Evolutionary conservation across 2,113 vertebrate species (phyloP).

Genomic region (Grus americana): DNA sequence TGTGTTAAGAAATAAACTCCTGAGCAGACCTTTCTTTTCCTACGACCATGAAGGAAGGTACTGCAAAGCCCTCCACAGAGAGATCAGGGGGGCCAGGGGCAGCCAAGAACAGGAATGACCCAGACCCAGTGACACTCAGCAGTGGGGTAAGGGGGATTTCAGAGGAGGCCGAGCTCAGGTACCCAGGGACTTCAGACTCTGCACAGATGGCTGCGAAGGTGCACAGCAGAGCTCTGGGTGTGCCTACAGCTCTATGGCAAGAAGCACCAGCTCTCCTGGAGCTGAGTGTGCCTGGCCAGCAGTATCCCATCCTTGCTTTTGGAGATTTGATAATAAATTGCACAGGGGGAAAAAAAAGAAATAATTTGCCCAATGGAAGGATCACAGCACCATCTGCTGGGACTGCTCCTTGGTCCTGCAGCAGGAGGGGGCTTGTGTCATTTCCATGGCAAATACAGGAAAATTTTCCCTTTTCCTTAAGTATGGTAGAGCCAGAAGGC

Average conservation of each 20-base stretch:
- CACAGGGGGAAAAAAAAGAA: neutral
- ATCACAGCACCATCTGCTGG: slow-evolving; percentile 54
- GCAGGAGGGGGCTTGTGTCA: neutral
- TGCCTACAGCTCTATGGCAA: neutral
- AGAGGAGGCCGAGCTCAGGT: neutral
- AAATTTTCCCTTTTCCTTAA: neutral
- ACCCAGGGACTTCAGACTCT: neutral
- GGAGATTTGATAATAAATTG: neutral
- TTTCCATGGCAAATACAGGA: neutral
- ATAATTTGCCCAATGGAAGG: neutral
- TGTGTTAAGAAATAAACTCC: neutral
- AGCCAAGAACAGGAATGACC: too few relatives aligned
- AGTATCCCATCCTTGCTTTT: neutral
- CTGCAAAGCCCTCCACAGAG: neutral
- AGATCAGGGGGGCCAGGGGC: neutral
- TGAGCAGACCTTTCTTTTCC: neutral
- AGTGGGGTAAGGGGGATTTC: neutral
- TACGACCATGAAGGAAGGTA: neutral
- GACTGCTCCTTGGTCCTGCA: accelerated
- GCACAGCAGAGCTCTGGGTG: neutral
- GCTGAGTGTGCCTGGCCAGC: neutral
- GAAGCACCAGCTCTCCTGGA: neutral
- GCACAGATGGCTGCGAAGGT: neutral
- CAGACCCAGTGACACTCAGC: neutral
- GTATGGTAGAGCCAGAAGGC: neutral